Evolutionary conservation across 1,140 invertebrate species (phyloP), one percentile per base, ranked within the genome.

Genomic region (Radopholus similis): DNA sequence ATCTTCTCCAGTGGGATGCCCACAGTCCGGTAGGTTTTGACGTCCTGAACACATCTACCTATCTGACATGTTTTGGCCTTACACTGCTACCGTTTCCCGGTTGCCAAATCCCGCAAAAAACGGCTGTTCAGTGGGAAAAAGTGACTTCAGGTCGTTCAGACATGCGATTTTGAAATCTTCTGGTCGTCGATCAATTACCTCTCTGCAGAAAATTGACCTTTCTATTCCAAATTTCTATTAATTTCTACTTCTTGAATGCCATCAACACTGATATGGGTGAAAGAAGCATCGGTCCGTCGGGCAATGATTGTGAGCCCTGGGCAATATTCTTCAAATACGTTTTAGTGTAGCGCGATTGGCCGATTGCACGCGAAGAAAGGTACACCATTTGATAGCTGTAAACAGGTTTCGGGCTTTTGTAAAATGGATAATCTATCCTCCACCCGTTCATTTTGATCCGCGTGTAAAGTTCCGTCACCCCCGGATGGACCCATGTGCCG

Each of bases 91-190:
- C 92, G 85, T 85, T 60, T 73, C 75, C 5, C 81, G 62, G 86
- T 99, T 99, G 63, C 96, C 96, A 85, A 97, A 99, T 51, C 95
- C 96, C 65, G 95, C 95, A 84, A 95, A 97, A 84, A 98, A 97
- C 6, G 96, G 95, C 82, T 91, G 88, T 49, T 87, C 87, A 0
- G 87, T 83, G 0, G 93, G 92, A 84, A 98, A 99, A 0, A 99
- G 85, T 35, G 90, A 90, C 77, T 91, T 90, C 68, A 99, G 94
- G 83, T 99, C 95, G 70, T 89, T 91, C 30, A 99, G 85, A 83
- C 95, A 98, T 49, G 90, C 91, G 66, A 98, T 99, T 60, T 99
- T 99, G 83, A 99, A 99, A 83, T 96, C 92, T 83, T 99, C 95
- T 0, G 96, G 96, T 81, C 96, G 97, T 83, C 92, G 93, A 81